phyloP scores from a whole-genome alignment of 2,797 vertebrate species.

The Pseudochirops corinnae region DNA sequence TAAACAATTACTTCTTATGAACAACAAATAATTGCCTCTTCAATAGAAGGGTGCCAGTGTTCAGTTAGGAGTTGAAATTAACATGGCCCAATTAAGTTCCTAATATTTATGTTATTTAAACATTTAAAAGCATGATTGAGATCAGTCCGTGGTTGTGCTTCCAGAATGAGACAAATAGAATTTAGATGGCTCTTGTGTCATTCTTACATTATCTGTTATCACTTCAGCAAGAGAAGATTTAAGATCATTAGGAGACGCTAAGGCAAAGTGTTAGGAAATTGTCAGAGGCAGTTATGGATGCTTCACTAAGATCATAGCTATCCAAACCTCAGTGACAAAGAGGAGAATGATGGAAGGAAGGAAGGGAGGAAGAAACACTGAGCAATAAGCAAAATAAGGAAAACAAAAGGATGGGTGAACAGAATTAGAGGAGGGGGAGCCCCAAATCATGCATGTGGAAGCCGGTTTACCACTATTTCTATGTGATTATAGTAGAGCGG shows the following conservation, averaged over 20 bases:
- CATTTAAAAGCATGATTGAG: background rate
- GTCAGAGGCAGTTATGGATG: background rate
- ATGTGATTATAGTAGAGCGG: conserved; percentile 11
- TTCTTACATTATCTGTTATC: background rate
- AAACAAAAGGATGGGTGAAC: background rate
- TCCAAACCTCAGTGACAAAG: background rate
- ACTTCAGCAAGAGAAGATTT: background rate
- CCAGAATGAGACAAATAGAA: background rate
- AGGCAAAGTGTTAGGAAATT: background rate
- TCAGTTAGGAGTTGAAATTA: background rate
- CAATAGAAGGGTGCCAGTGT: background rate
- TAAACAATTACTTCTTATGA: background rate
- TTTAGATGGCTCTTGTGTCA: background rate
- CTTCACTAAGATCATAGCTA: background rate
- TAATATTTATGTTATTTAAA: conserved; percentile 41
- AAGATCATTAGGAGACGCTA: background rate
- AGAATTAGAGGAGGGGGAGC: background rate
- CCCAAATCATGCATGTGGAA: background rate
- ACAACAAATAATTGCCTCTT: background rate
- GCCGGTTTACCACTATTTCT: background rate
- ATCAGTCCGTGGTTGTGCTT: background rate
- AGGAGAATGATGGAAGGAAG: background rate
- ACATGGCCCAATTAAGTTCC: background rate
- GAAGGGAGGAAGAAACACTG: background rate
- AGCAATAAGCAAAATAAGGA: conserved; percentile 20